phyloP scores from a whole-genome alignment of 2,888 invertebrate species.

The Caenorhabditis becei region DNA sequence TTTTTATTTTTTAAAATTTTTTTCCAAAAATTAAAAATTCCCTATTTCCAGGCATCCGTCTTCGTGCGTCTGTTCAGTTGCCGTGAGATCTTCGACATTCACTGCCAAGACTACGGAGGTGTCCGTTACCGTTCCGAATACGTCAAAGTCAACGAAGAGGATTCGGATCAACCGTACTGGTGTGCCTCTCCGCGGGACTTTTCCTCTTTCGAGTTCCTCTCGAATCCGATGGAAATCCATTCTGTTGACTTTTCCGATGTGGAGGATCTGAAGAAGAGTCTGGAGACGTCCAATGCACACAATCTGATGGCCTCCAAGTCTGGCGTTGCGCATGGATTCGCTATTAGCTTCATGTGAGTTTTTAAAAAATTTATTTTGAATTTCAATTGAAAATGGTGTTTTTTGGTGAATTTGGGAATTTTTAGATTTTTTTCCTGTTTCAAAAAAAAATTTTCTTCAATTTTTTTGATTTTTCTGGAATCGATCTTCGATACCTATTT shows the following conservation, averaged over 20 bases:
- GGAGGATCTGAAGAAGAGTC: slow-evolving; percentile 11
- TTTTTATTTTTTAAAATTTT: too few species aligned
- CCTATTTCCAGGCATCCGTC: slow-evolving; percentile 38
- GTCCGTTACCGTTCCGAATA: slow-evolving; percentile 51
- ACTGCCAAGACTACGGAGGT: slow-evolving; percentile 47
- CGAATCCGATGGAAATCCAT: slow-evolving; percentile 29
- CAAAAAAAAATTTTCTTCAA: too few species aligned
- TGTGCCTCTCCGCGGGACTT: slow-evolving; percentile 47
- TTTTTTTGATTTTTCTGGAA: background rate
- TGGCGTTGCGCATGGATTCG: slow-evolving; percentile 49
- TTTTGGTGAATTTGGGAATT: too few species aligned
- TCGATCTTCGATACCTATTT: background rate
- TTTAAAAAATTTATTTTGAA: background rate
- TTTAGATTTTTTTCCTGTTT: too few species aligned
- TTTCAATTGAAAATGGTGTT: too few species aligned
- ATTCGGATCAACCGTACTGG: slow-evolving; percentile 62
- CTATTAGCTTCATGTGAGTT: slow-evolving; percentile 41
- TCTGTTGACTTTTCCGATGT: slow-evolving; percentile 35
- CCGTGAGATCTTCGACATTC: slow-evolving; percentile 47
- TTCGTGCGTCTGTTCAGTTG: slow-evolving; percentile 50
- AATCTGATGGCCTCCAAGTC: slow-evolving; percentile 7
- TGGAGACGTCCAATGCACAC: background rate
- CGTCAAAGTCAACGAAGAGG: slow-evolving; percentile 20
- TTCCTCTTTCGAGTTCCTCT: slow-evolving; percentile 43
- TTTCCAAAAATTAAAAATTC: background rate